Evolutionary conservation across 2,888 invertebrate genomes (phyloP).

Genomic region (Frankliniella fusca): DNA sequence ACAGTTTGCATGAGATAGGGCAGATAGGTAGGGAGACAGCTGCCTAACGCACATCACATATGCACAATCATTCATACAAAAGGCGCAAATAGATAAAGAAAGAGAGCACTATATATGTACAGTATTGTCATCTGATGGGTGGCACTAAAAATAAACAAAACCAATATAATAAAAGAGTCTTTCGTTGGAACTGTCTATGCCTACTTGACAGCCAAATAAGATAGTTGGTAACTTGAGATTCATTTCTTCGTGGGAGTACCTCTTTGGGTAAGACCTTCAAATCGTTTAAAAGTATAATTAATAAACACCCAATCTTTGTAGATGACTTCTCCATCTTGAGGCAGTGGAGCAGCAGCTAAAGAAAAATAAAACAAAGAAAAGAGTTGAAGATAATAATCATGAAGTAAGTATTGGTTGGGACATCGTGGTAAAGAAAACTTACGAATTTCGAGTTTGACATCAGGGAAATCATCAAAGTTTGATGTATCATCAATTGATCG

Average conservation of each 20-base stretch:
- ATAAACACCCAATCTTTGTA: conserved; percentile 99
- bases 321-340: conserved; percentile 84
- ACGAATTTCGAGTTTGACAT: conserved; percentile 98
- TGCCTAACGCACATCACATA: conserved; percentile 4
- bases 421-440: conserved; percentile 51
- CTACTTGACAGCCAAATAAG: background rate
- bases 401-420: conserved; percentile 29
- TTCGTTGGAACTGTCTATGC: conserved; percentile 20
- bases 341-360: conserved; percentile 78
- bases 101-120: conserved; percentile 24
- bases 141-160: conserved; percentile 17
- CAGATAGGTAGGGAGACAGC: background rate
- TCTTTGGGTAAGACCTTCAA: conserved; percentile 93
- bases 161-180: conserved; percentile 8
- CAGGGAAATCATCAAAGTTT: conserved; percentile 99
- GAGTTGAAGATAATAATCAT: conserved; percentile 9
- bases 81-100: conserved; percentile 8
- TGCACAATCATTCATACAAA: conserved; percentile 7
- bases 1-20: background rate
- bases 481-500: conserved; percentile 99
- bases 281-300: conserved; percentile 99
- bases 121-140: conserved; percentile 25
- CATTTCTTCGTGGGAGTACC: conserved; percentile 78
- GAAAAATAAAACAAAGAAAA: conserved; percentile 38
- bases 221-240: conserved; percentile 36